phyloP scores from a whole-genome alignment of 2,888 invertebrate genomes.

The Deroplatys truncata region DNA sequence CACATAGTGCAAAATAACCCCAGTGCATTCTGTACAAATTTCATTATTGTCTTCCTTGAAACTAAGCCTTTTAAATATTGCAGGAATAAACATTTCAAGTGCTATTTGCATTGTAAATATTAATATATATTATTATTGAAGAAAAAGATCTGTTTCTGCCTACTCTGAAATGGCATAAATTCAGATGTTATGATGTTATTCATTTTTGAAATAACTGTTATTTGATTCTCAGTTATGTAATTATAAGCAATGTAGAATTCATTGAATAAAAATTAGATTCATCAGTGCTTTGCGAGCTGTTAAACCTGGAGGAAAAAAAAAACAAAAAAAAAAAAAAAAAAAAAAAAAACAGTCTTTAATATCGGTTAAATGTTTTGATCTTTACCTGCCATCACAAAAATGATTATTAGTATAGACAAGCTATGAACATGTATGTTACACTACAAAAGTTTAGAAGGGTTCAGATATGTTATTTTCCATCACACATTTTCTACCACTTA shows the following conservation, averaged over 20 bases:
- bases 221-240: neutral
- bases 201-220: neutral
- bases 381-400: no score
- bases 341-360: no score
- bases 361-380: no score
- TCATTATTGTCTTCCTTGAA: neutral
- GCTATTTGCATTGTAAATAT: neutral
- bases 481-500: no score
- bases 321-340: no score
- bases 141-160: no score
- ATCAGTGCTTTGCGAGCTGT: neutral
- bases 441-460: no score
- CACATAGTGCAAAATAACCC: no score
- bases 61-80: neutral
- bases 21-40: neutral
- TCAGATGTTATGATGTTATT: neutral
- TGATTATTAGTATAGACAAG: no score
- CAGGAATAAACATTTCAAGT: neutral
- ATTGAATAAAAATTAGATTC: neutral
- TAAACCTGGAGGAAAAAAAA: no score
- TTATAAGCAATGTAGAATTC: neutral
- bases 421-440: no score
- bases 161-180: neutral
- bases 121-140: neutral
- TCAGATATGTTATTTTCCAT: no score